Conservation (phyloP, 2,888 invertebrate genomes). For the Stomorhina lunata region DNA sequence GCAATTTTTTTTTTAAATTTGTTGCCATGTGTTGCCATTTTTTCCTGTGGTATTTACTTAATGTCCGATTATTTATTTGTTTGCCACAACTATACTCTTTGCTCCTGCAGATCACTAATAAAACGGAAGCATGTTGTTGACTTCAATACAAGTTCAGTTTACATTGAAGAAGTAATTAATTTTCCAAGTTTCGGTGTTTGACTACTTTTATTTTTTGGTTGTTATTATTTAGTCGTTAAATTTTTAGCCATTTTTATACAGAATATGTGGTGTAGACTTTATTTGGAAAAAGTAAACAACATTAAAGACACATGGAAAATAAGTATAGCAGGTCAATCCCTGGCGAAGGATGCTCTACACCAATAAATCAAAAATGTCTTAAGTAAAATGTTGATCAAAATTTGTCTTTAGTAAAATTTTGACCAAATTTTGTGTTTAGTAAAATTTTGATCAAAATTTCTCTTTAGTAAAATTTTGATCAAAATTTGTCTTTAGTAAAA, state of each 20-base stretch:
- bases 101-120: constrained; percentile 15
- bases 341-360: too few species aligned
- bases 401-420: too few species aligned
- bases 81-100: neutral
- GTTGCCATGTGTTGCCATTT: constrained; percentile 47
- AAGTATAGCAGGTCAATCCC: too few species aligned
- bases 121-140: constrained; percentile 63
- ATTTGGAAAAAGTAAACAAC: constrained; percentile 8
- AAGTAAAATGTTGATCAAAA: too few species aligned
- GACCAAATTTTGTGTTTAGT: too few species aligned
- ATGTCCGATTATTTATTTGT: constrained; percentile 1
- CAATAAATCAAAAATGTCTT: neutral
- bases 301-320: too few species aligned
- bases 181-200: constrained; percentile 41
- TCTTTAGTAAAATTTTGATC: too few species aligned
- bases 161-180: constrained; percentile 63
- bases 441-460: too few species aligned
- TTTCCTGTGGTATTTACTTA: neutral
- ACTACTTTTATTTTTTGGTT: neutral
- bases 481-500: too few species aligned
- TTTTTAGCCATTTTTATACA: constrained; percentile 16
- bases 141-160: constrained; percentile 58
- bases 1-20: constrained; percentile 45
- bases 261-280: constrained; percentile 22
- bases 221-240: constrained; percentile 29